Percentiles rank a stretch among this genome's conserved stretches.
Evolutionary conservation across 2,113 vertebrate genomes (phyloP).

Genomic region (Paracanthobrama guichenoti): DNA sequence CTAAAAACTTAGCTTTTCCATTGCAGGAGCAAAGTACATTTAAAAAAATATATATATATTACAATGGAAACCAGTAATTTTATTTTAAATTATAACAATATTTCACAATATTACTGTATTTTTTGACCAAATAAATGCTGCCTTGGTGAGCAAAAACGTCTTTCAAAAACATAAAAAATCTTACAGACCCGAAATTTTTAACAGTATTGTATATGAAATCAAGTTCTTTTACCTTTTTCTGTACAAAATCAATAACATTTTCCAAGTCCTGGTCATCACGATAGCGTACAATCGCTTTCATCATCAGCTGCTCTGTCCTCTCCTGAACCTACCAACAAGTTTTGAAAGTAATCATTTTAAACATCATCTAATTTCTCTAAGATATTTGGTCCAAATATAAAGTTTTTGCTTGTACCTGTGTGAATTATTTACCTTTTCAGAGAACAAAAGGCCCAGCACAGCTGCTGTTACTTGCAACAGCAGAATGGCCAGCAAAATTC

Average conservation of each 20-base stretch:
- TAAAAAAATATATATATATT: background rate
- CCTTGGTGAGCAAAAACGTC: too few relatives aligned
- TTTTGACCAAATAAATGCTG: too few relatives aligned
- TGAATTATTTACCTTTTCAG: slow-evolving; percentile 70
- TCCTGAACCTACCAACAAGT: slow-evolving; percentile 65
- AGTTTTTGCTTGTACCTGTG: background rate
- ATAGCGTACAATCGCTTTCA: slow-evolving; percentile 71
- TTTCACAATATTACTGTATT: background rate
- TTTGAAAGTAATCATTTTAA: background rate
- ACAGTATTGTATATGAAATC: too few relatives aligned
- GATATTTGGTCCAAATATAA: background rate
- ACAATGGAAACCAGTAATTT: background rate
- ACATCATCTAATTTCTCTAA: background rate
- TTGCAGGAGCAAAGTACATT: background rate
- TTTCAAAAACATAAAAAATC: background rate
- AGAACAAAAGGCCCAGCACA: slow-evolving; percentile 74
- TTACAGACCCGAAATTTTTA: background rate
- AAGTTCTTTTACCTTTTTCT: slow-evolving; percentile 77
- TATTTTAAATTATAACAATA: background rate
- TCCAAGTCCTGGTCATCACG: slow-evolving; percentile 81
- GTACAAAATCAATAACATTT: slow-evolving; percentile 81
- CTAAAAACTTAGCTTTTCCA: background rate
- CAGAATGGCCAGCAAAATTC: slow-evolving; percentile 68
- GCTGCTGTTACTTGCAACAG: slow-evolving; percentile 76
- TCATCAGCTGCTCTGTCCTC: slow-evolving; percentile 72